Evolutionary conservation across 37 sponge, comb jelly and placozoan genomes (phyloP).

Genomic region (Corticium candelabrum): DNA sequence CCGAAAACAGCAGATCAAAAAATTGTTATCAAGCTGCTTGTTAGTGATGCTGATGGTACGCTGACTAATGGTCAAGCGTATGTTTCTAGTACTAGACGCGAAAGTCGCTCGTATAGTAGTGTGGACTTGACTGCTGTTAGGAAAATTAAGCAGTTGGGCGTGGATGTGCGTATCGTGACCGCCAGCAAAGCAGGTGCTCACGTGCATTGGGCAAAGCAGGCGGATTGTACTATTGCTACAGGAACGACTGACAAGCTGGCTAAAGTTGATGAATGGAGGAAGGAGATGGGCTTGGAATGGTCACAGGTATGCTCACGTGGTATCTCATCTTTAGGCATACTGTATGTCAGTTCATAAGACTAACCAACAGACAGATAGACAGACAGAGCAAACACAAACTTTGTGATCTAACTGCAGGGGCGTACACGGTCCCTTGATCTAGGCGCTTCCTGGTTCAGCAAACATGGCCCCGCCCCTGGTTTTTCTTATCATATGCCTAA

Average conservation of each 20-base stretch:
- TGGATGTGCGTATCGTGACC: background rate
- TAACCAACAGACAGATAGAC: no score
- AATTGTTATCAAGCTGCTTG: background rate
- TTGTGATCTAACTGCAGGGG: no score
- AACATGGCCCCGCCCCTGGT: no score
- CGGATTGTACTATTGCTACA: no score
- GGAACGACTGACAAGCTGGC: background rate
- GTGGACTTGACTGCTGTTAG: background rate
- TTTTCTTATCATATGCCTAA: no score
- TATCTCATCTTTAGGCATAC: no score
- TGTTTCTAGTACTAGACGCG: background rate
- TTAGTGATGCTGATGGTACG: background rate
- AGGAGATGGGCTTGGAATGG: background rate
- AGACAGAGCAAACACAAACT: no score
- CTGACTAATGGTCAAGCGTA: background rate
- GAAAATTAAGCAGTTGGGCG: background rate
- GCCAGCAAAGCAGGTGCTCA: background rate
- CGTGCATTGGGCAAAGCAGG: background rate
- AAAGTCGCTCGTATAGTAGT: background rate
- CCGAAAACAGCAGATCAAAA: background rate
- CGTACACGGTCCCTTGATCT: no score
- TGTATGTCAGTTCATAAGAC: no score
- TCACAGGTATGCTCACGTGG: no score
- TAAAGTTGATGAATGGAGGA: background rate
- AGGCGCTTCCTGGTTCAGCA: no score